Base-by-base conservation (phyloP, 2,797 vertebrate genomes). In the Falco berigora region DNA sequence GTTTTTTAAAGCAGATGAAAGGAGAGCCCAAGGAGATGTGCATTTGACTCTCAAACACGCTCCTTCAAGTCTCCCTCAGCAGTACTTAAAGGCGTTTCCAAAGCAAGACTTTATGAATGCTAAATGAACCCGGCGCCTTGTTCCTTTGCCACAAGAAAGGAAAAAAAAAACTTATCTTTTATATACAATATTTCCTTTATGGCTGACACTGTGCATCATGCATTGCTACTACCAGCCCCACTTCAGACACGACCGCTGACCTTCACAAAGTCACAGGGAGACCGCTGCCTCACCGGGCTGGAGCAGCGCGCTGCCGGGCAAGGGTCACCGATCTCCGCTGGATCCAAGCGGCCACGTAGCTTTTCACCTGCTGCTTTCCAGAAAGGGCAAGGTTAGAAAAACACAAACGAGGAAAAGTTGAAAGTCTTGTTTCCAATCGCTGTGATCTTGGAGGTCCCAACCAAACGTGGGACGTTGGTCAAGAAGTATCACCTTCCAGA, bases 21-120 rank as follows among this genome's bases (percentile, higher is more conserved):
- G 97, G 89, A 93, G 96, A 98, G 94, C 97, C 97, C 97, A 97
- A 98, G 97, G 96, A 98, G 97, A 97, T 94, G 96, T 96, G 97
- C 90, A 86, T 97, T 97, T 98, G 98, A 98, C 98, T 98, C 98
- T 97, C 96, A 98, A 96, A 97, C 97, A 97, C 27, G 34, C 93
- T 97, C 97, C 97, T 96, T 97, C 98, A 96, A 97, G 97, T 94
- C 96, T 97, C 97, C 97, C 97, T 97, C 96, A 83, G 97, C 98
- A 97, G 97, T 97, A 97, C 97, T 98, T 98, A 97, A 98, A 97
- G 97, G 97, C 71, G 27, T 97, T 97, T 98, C 98, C 97, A 97
- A 96, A 97, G 97, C 96, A 96, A 97, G 96, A 97, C 97, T 98
- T 97, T 97, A 97, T 98, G 98, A 98, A 98, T 98, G 97, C 97